phyloP scores from a whole-genome alignment of 2,797 vertebrate genomes.

The Artibeus lituratus region DNA sequence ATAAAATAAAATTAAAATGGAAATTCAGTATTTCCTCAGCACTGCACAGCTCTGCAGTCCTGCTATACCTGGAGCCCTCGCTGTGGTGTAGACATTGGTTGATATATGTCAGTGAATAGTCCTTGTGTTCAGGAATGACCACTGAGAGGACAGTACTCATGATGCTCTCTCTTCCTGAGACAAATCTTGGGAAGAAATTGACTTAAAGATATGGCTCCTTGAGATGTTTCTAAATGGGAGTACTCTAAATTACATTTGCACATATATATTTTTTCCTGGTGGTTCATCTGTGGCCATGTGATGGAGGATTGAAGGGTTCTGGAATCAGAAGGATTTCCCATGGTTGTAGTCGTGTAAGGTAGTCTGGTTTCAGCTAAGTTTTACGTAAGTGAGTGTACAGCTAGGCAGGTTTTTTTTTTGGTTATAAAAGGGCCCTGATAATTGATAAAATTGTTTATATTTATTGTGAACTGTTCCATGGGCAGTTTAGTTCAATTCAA shows the following conservation, averaged over 20 bases:
- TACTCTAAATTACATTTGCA: neutral
- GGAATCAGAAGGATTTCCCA: neutral
- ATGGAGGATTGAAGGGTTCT: neutral
- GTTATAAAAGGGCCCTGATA: neutral
- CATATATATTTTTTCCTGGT: neutral
- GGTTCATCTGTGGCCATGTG: neutral
- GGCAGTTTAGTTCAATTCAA: neutral
- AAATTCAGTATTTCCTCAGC: neutral
- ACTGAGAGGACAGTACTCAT: neutral
- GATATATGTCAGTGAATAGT: neutral
- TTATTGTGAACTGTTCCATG: neutral
- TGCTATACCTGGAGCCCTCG: neutral
- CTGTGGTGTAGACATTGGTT: neutral
- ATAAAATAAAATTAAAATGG: slow-evolving; percentile 1
- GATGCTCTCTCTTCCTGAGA: neutral
- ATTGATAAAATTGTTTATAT: neutral
- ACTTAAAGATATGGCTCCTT: neutral
- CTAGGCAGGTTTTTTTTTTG: neutral
- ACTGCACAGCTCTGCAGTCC: neutral
- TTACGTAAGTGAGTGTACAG: neutral
- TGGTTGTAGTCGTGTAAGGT: neutral
- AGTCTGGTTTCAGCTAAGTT: neutral
- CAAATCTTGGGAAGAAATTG: neutral
- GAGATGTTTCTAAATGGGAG: neutral
- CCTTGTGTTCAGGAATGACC: neutral